phyloP scores from a whole-genome alignment of 1,140 invertebrate genomes.

The Cotesia typhae region DNA sequence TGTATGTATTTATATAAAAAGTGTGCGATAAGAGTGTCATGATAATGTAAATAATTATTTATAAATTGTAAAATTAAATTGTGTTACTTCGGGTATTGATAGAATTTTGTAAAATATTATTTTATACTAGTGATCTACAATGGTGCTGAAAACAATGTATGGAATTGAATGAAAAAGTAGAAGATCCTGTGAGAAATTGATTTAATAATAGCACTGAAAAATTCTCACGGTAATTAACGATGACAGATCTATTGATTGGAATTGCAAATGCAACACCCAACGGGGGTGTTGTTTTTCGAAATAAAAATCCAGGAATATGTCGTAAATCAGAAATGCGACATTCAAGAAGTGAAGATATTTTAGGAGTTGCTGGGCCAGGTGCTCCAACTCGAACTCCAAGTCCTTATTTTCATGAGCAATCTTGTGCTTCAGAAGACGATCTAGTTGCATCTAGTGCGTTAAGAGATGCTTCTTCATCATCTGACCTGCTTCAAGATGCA shows the following conservation, averaged over 20 bases:
- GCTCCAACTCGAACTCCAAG: slow-evolving; percentile 49
- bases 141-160: neutral
- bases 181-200: slow-evolving; percentile 16
- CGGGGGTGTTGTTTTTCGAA: slow-evolving; percentile 49
- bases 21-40: neutral
- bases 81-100: neutral
- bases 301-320: slow-evolving; percentile 46
- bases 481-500: slow-evolving; percentile 6
- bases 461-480: slow-evolving; percentile 52
- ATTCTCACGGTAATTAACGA: slow-evolving; percentile 35
- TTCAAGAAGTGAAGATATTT: slow-evolving; percentile 59
- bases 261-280: slow-evolving; percentile 35
- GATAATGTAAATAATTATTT: slow-evolving; percentile 3
- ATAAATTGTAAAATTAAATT: neutral
- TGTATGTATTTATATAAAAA: neutral
- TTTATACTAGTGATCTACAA: neutral
- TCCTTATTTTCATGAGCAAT: slow-evolving; percentile 43
- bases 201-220: slow-evolving; percentile 21
- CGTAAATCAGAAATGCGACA: slow-evolving; percentile 60
- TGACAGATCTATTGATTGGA: slow-evolving; percentile 61
- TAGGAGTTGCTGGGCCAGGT: slow-evolving; percentile 41
- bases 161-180: neutral
- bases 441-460: slow-evolving; percentile 60
- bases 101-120: neutral
- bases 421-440: slow-evolving; percentile 60